phyloP scores from a whole-genome alignment of 2,113 vertebrate genomes.

The Aegithalos caudatus region DNA sequence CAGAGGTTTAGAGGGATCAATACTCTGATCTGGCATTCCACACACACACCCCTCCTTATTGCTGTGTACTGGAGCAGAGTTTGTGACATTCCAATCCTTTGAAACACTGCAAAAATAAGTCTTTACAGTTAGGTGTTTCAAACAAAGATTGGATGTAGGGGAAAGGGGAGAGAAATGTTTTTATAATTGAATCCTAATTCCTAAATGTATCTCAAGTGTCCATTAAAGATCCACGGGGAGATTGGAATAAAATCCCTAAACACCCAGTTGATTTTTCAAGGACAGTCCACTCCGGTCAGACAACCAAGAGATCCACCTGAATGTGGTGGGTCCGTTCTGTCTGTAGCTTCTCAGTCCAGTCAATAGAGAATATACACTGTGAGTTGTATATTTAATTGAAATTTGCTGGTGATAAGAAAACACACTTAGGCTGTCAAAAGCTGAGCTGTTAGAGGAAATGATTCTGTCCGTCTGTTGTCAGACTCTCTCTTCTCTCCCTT shows the following conservation, averaged over 20 bases:
- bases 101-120: background rate
- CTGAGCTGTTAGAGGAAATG: background rate
- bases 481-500: background rate
- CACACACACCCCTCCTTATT: background rate
- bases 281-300: background rate
- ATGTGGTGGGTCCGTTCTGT: background rate
- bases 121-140: background rate
- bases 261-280: background rate
- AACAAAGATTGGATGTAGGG: background rate
- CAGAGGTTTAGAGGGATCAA: background rate
- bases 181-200: background rate
- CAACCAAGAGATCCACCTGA: background rate
- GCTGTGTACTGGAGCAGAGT: background rate
- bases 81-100: background rate
- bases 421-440: background rate
- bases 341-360: background rate
- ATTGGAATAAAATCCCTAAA: background rate
- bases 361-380: background rate
- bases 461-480: background rate
- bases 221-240: background rate
- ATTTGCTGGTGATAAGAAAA: background rate
- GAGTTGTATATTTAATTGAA: background rate
- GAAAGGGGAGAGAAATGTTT: background rate
- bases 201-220: background rate
- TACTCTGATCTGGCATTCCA: background rate